Conservation (phyloP, 2,797 vertebrate genomes). For the Lacerta viridis region DNA sequence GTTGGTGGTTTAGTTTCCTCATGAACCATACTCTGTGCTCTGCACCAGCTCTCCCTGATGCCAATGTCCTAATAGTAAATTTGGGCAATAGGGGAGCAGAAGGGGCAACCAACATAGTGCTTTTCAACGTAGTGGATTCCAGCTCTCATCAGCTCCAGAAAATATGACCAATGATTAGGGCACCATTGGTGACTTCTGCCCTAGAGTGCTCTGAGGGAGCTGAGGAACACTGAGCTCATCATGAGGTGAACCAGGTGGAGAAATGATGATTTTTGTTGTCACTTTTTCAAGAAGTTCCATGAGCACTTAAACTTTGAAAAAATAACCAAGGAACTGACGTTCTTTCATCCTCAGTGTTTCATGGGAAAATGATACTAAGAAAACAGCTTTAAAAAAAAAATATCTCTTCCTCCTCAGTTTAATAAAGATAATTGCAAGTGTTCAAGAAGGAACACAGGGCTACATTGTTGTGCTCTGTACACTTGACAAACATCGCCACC, state of each 20-base stretch:
- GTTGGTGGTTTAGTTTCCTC: too few species aligned
- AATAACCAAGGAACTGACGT: not conserved
- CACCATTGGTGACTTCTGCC: too few species aligned
- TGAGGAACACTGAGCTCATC: not conserved
- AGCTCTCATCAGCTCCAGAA: too few species aligned
- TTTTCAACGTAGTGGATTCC: too few species aligned
- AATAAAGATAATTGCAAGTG: conserved; percentile 34
- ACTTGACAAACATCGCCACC: not conserved
- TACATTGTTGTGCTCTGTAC: not conserved
- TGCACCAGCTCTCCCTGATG: not conserved
- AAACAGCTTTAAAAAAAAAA: not conserved
- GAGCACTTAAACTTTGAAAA: not conserved
- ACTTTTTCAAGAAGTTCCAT: not conserved
- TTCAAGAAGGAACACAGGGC: conserved; percentile 14
- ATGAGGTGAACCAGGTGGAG: not conserved
- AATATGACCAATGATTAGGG: too few species aligned
- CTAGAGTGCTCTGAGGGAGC: not conserved
- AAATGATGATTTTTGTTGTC: not conserved
- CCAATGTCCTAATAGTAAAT: not conserved
- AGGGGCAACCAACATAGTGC: too few species aligned
- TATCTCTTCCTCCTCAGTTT: conserved; percentile 1
- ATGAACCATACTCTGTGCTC: not conserved
- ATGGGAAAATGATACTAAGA: conserved; percentile 27
- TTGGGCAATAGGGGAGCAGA: not conserved
- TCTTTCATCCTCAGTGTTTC: conserved; percentile 11